A percentile compares a stretch with the other conserved stretches of the same genome.
These are phyloP conservation scores for Australoheros facetus DNA, from an alignment of 2,797 vertebrate genomes.

Conservation along the genomic window DNA sequence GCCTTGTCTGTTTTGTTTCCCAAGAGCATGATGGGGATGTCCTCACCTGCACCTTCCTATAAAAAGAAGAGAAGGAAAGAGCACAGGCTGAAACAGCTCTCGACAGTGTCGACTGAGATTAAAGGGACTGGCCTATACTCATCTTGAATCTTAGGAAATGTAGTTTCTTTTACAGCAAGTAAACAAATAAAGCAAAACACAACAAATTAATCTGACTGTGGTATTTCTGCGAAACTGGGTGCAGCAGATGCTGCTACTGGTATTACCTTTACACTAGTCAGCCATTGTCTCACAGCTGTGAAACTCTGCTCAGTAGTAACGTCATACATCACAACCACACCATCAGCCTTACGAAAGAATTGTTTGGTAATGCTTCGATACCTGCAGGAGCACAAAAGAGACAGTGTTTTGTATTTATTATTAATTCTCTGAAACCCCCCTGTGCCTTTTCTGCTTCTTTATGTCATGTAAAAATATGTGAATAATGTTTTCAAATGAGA, in stretches of 20 bases:
- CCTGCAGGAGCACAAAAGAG: conserved; percentile 70
- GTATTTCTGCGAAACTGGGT: neutral
- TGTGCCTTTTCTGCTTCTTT: neutral
- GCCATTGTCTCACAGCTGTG: conserved; percentile 88
- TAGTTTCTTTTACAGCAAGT: neutral
- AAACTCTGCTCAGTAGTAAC: conserved; percentile 88
- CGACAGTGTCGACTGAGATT: neutral
- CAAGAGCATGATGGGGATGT: conserved; percentile 87
- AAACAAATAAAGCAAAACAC: neutral
- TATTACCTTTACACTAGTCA: conserved; percentile 89
- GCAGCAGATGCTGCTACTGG: neutral
- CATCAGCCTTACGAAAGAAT: conserved; percentile 95
- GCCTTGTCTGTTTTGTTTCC: conserved; percentile 93
- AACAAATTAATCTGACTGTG: neutral
- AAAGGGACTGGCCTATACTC: neutral
- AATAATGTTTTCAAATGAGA: neutral
- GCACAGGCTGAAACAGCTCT: neutral
- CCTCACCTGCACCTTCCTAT: conserved; percentile 88
- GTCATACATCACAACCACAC: conserved; percentile 92
- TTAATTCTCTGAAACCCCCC: neutral
- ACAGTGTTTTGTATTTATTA: neutral
- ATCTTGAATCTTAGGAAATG: neutral
- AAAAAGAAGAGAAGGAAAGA: conserved; percentile 22
- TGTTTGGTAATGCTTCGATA: conserved; percentile 95
- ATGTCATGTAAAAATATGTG: fast-evolving